Evolutionary conservation across 2,113 vertebrate species (phyloP), one percentile per base, ranked within the genome.

Genomic region (Rana temporaria): DNA sequence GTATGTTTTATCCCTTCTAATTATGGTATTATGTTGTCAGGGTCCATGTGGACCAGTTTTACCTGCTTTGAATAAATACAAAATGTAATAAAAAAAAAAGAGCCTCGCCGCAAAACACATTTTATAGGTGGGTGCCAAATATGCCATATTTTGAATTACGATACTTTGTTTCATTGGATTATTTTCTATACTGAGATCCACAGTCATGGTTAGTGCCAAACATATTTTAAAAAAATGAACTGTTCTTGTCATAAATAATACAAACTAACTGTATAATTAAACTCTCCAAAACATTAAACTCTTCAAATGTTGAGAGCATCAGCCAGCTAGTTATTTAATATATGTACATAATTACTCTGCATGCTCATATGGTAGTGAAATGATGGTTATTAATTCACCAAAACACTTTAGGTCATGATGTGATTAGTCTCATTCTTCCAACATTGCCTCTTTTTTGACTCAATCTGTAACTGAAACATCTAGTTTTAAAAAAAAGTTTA

Each of bases 161-260:
- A n/a, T n/a, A n/a, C 66, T 68, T 68, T 48, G 34, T 68, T 11
- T 68, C 66, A 20, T 6, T n/a, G n/a, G 11, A 20, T 48, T 15
- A n/a, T 20, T 14, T 42, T 9, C 66, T 42, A 42, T 20, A 12
- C 66, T 68, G n/a, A 68, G 34, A 68, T 1, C 11, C 66, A 68
- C 66, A 68, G 18, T 67, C 32, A 67, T 68, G 19, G 38, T 22
- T 4, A 42, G 38, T 42, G 66, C 34, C 66, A 68, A 68, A 16
- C 15, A 42, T 48, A 48, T 68, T 42, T 68, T 9, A 20, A 48
- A 32, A 6, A n/a, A n/a, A 34, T 12, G 14, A 67, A 68, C 22
- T 68, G 34, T 48, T 42, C 66, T 48, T 68, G 66, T 48, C 66
- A 68, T 68, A 22, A 68, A 68, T 48, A 68, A 48, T 68, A 48